A percentile compares a stretch with the other conserved stretches of the same genome.
phyloP scores from a whole-genome alignment of 2,113 vertebrate species.

The Misgurnus anguillicaudatus region DNA sequence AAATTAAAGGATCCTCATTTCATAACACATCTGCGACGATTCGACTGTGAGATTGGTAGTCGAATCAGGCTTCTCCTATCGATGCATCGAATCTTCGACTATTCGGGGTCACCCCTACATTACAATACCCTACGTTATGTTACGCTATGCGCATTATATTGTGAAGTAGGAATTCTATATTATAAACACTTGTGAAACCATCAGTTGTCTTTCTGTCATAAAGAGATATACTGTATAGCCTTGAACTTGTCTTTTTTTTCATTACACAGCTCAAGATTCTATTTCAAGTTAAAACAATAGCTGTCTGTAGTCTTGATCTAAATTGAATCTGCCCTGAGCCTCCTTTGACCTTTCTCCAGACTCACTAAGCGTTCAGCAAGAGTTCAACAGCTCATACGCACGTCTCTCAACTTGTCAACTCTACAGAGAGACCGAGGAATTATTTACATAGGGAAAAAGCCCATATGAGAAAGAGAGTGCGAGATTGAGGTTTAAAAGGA shows the following conservation, averaged over 20 bases:
- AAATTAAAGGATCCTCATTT: no score
- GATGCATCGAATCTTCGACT: no score
- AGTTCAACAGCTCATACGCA: constrained; percentile 38
- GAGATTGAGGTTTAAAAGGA: constrained; percentile 37
- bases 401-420: constrained; percentile 39
- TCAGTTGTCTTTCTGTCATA: background rate
- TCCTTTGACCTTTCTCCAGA: constrained; percentile 17
- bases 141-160: no score
- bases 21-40: no score
- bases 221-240: background rate
- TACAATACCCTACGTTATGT: no score
- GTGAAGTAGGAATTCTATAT: background rate
- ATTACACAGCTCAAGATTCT: constrained; percentile 1
- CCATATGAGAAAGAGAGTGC: constrained; percentile 28
- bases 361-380: constrained; percentile 30
- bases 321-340: constrained; percentile 42
- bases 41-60: no score
- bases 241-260: constrained; percentile 20
- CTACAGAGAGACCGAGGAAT: constrained; percentile 22
- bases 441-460: constrained; percentile 45
- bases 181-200: constrained; percentile 11
- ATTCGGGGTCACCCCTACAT: no score
- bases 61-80: no score
- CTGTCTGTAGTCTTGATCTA: constrained; percentile 35
- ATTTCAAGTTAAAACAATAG: constrained; percentile 48